Percentiles rank a stretch among this genome's conserved stretches.
Conservation (phyloP, 2,888 invertebrate species). For the Siphlonurus alternatus region DNA sequence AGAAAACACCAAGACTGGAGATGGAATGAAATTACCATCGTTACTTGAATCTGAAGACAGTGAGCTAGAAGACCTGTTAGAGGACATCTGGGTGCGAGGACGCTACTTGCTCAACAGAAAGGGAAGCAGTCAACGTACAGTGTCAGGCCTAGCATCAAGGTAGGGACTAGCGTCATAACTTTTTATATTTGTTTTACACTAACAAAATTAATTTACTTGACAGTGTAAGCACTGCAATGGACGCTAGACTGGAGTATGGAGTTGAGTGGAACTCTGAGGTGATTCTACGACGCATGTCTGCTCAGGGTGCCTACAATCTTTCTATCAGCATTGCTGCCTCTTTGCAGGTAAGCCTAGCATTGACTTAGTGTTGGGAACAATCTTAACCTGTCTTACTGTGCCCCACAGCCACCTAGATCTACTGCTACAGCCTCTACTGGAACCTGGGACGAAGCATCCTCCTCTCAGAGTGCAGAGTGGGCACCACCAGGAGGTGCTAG, state of each 20-base stretch:
- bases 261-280: constrained; percentile 65
- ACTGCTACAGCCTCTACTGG: no score
- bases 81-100: constrained; percentile 44
- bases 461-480: not conserved
- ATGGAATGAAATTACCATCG: constrained; percentile 34
- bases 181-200: no score
- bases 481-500: constrained; percentile 7
- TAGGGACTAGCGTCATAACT: not conserved
- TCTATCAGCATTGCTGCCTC: constrained; percentile 34
- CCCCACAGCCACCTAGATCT: no score
- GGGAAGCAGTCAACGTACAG: not conserved
- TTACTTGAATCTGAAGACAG: constrained; percentile 68
- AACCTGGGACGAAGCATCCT: not conserved
- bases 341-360: constrained; percentile 17
- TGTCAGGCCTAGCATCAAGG: not conserved
- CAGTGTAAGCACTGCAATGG: constrained; percentile 50
- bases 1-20: not conserved
- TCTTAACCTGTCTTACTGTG: not conserved
- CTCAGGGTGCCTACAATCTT: constrained; percentile 44
- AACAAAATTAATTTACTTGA: constrained; percentile 17
- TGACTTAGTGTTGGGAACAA: not conserved
- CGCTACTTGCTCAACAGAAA: constrained; percentile 13
- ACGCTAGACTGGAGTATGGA: constrained; percentile 61
- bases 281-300: constrained; percentile 48
- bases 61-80: constrained; percentile 60